Conservation (phyloP, 2,797 vertebrate genomes). For the Sebastes cheni region DNA sequence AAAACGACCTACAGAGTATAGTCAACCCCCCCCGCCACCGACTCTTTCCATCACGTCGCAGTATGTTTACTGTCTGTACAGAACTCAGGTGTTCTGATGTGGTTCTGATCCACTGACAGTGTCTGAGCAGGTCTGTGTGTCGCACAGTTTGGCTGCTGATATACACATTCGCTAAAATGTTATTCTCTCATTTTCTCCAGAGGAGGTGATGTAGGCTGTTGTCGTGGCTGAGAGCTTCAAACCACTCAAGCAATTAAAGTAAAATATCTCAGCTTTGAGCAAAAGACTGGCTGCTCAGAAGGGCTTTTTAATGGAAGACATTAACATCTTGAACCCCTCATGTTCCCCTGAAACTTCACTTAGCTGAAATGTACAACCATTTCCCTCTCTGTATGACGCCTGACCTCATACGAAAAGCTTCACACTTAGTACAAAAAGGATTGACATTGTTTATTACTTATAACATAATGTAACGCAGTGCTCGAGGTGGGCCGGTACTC, state of each 20-base stretch:
- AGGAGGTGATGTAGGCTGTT: neutral
- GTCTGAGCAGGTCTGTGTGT: neutral
- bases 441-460: neutral
- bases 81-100: neutral
- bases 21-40: neutral
- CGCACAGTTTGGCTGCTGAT: neutral
- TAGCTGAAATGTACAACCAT: neutral
- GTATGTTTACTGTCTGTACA: neutral
- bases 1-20: slow-evolving; percentile 11
- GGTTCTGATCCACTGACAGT: neutral
- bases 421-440: neutral
- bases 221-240: neutral
- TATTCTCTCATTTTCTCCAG: neutral
- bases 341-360: slow-evolving; percentile 6
- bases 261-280: slow-evolving; percentile 1
- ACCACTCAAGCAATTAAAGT: slow-evolving; percentile 12
- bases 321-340: neutral
- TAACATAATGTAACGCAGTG: neutral
- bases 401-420: neutral
- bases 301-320: neutral
- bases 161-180: neutral
- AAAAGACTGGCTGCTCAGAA: neutral
- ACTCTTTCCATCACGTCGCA: neutral
- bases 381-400: neutral
- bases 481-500: too few relatives aligned